Conservation (phyloP, 1,140 invertebrate genomes). For the Drosophila lowei region DNA sequence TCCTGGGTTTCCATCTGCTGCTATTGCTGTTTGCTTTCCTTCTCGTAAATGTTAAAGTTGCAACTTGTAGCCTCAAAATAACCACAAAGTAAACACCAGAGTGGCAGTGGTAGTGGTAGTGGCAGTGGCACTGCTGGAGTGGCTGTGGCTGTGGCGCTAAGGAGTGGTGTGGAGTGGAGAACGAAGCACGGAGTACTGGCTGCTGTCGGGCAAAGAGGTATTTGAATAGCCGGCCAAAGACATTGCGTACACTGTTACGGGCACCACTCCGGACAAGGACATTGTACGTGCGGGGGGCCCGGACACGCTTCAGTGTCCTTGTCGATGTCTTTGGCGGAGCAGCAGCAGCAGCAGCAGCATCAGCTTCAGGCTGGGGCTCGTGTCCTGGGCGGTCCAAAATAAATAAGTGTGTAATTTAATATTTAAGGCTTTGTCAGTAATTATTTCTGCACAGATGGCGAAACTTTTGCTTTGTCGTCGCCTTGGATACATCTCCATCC, state of each 20-base stretch:
- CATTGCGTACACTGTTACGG: conserved; percentile 50
- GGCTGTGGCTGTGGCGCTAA: background rate
- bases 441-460: conserved; percentile 66
- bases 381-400: conserved; percentile 50
- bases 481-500: background rate
- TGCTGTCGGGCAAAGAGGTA: conserved; percentile 42
- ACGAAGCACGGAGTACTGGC: background rate
- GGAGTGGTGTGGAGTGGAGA: conserved; percentile 1
- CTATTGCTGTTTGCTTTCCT: conserved; percentile 46
- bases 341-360: conserved; percentile 12
- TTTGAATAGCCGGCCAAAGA: conserved; percentile 70
- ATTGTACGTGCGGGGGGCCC: conserved; percentile 46
- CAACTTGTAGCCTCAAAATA: conserved; percentile 81
- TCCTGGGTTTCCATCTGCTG: conserved; percentile 7
- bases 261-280: conserved; percentile 31
- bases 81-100: conserved; percentile 79
- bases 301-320: conserved; percentile 11
- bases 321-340: conserved; percentile 36
- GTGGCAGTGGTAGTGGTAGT: conserved; percentile 44
- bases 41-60: conserved; percentile 73
- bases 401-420: conserved; percentile 81
- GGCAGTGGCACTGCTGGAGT: conserved; percentile 1
- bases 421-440: conserved; percentile 78
- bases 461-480: conserved; percentile 50
- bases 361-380: conserved; percentile 5